A percentile compares a stretch with the other conserved stretches of the same genome.
phyloP scores from a whole-genome alignment of 2,113 vertebrate species.

The Leptobrachium ailaonicum region DNA sequence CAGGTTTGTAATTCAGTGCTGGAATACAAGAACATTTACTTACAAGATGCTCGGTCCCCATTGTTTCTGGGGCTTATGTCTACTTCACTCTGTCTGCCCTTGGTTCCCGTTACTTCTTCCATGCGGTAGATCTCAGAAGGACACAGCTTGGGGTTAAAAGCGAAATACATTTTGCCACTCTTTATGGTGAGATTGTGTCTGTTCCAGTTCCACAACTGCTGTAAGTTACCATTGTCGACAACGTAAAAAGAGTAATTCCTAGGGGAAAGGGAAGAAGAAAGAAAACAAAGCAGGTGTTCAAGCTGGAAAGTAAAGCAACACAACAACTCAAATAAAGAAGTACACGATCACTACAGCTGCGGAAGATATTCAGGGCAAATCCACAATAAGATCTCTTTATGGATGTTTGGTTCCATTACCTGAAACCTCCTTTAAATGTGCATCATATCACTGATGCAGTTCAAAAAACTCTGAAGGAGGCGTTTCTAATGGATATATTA shows the following conservation, averaged over 20 bases:
- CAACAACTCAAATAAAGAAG: no score
- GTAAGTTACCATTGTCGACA: constrained; percentile 92
- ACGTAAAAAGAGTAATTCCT: constrained; percentile 92
- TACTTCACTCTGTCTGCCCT: constrained; percentile 77
- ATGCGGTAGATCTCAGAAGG: constrained; percentile 92
- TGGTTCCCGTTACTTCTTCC: constrained; percentile 85
- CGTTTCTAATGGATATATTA: no score
- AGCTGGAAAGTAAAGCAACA: no score
- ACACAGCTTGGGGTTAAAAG: constrained; percentile 91
- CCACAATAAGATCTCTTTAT: no score
- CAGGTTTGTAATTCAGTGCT: not conserved
- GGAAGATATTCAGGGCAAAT: no score
- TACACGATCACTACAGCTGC: no score
- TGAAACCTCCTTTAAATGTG: no score
- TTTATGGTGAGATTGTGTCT: constrained; percentile 92
- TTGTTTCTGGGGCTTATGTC: constrained; percentile 90
- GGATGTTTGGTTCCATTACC: no score
- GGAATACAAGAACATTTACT: constrained; percentile 60
- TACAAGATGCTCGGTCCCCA: constrained; percentile 92
- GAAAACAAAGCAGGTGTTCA: no score
- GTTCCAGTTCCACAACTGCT: constrained; percentile 95
- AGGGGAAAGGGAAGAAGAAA: constrained; percentile 2
- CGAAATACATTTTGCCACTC: constrained; percentile 90
- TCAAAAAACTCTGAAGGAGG: no score
- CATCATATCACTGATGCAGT: no score